These are phyloP conservation scores for Hemiscyllium ocellatum DNA, from an alignment of 2,113 vertebrate species.

Conservation along the genomic window DNA sequence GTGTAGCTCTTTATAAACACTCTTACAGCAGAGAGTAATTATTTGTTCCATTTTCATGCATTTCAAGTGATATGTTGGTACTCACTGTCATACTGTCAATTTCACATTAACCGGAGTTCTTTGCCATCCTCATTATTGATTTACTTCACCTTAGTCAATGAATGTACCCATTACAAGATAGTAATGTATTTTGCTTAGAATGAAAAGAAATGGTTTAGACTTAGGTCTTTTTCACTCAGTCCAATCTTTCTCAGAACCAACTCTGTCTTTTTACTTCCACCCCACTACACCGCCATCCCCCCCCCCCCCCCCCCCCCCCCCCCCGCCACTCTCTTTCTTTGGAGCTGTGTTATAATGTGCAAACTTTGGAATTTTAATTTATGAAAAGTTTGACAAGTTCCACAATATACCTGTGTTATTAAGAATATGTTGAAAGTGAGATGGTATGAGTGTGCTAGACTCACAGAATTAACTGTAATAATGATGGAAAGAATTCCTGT, in stretches of 20 bases:
- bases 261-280: neutral
- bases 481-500: neutral
- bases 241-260: neutral
- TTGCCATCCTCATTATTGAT: neutral
- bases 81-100: neutral
- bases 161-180: neutral
- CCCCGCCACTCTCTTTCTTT: neutral
- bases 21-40: neutral
- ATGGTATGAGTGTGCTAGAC: neutral
- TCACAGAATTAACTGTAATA: conserved; percentile 44
- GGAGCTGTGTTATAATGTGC: neutral
- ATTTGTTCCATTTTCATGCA: neutral
- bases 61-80: neutral
- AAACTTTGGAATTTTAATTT: neutral
- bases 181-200: neutral
- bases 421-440: neutral
- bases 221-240: neutral
- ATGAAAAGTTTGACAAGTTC: neutral
- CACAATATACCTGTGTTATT: neutral
- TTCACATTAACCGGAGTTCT: neutral
- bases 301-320: no score
- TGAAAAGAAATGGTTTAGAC: neutral
- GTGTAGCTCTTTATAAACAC: neutral
- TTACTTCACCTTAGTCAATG: neutral
- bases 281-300: no score